These are phyloP conservation scores for Chrysolina americana DNA, from an alignment of 2,888 invertebrate species.

Conservation along the genomic window DNA sequence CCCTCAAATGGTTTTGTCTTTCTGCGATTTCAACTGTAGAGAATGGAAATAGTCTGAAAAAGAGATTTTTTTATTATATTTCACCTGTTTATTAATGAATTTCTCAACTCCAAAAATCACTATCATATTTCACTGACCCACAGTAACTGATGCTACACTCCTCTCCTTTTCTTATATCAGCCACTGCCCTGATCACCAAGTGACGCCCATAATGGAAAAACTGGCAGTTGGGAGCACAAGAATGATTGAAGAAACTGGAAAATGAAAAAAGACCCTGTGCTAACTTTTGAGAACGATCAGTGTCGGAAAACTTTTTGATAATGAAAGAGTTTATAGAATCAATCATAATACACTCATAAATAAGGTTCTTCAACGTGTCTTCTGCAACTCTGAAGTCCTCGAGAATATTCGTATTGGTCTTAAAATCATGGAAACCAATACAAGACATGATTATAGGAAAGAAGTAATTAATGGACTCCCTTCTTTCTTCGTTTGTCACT, in stretches of 20 bases:
- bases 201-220: neutral
- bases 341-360: slow-evolving; percentile 18
- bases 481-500: slow-evolving; percentile 13
- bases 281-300: neutral
- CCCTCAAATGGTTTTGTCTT: slow-evolving; percentile 5
- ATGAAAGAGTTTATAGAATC: slow-evolving; percentile 23
- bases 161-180: slow-evolving; percentile 18
- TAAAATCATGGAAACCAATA: slow-evolving; percentile 5
- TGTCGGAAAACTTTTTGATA: slow-evolving; percentile 2
- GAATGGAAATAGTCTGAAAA: neutral
- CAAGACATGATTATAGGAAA: slow-evolving; percentile 14
- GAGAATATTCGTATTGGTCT: neutral
- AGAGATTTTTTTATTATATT: too few relatives aligned
- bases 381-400: neutral
- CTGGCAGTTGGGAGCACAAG: slow-evolving; percentile 12
- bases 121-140: slow-evolving; percentile 13
- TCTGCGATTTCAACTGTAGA: neutral
- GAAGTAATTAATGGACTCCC: neutral
- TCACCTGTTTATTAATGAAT: too few relatives aligned
- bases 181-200: neutral
- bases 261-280: neutral
- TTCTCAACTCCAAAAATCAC: neutral
- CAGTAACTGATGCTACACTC: slow-evolving; percentile 16
- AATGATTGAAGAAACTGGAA: slow-evolving; percentile 24
- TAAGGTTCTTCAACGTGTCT: slow-evolving; percentile 8